phyloP scores from a whole-genome alignment of 2,888 invertebrate species.

The Melangyna quadrimaculata region DNA sequence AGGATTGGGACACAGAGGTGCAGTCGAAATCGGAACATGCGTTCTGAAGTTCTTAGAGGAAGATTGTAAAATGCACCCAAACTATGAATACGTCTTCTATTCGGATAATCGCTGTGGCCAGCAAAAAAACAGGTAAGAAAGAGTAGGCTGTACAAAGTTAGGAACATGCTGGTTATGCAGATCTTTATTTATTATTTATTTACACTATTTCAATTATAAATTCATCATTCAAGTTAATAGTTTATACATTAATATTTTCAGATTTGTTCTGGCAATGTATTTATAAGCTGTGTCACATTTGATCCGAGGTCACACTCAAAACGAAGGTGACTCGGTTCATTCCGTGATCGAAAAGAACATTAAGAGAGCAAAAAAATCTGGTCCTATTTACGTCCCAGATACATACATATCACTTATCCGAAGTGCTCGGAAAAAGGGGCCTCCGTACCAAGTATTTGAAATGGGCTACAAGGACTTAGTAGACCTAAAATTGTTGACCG shows the following conservation, averaged over 20 bases:
- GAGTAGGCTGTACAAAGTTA: constrained; percentile 13
- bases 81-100: constrained; percentile 4
- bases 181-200: constrained; percentile 16
- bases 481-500: constrained; percentile 24
- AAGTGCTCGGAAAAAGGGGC: constrained; percentile 21
- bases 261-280: constrained; percentile 33
- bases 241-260: constrained; percentile 20
- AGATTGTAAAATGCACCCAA: background rate
- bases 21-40: background rate
- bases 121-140: constrained; percentile 30
- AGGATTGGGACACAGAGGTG: constrained; percentile 5
- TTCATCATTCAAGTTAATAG: constrained; percentile 17
- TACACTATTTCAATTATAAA: constrained; percentile 5
- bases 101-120: constrained; percentile 13
- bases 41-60: constrained; percentile 1
- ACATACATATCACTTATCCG: constrained; percentile 23
- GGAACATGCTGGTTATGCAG: constrained; percentile 11
- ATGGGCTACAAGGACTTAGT: constrained; percentile 31
- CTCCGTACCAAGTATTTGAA: constrained; percentile 23
- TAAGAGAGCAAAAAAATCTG: constrained; percentile 21
- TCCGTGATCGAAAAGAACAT: constrained; percentile 3
- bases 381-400: constrained; percentile 18
- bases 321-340: background rate
- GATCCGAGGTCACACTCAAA: constrained; percentile 22
- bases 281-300: constrained; percentile 36